Percentiles rank a stretch among this genome's conserved stretches.
Evolutionary conservation across 2,113 vertebrate species (phyloP).

Genomic region (Rhegmatorhina hoffmannsi): DNA sequence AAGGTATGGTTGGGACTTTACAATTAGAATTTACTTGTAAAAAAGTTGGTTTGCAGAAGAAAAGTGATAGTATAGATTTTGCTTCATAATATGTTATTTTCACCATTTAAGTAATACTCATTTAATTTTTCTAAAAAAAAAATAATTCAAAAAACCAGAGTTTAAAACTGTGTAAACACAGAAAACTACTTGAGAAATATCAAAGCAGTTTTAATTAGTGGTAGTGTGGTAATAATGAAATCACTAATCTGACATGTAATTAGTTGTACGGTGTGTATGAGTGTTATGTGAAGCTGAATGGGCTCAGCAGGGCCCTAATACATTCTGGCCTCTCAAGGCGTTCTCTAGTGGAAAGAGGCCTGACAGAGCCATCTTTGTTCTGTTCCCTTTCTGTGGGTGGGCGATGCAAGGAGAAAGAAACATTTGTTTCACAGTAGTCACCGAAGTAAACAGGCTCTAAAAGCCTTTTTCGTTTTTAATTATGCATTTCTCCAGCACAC

Average conservation of each 20-base stretch:
- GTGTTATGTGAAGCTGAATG: constrained; percentile 82
- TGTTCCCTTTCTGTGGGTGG: constrained; percentile 89
- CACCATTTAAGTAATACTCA: background rate
- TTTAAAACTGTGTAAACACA: constrained; percentile 80
- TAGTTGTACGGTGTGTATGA: constrained; percentile 83
- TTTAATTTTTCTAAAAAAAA: constrained; percentile 13
- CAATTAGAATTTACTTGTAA: background rate
- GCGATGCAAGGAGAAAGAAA: constrained; percentile 83
- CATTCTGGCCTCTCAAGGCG: constrained; percentile 87
- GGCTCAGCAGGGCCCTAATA: constrained; percentile 86
- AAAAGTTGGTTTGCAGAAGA: background rate
- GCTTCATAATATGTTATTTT: background rate
- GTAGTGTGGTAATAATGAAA: constrained; percentile 90
- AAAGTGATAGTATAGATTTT: background rate
- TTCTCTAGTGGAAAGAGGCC: constrained; percentile 84
- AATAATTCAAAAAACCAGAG: background rate
- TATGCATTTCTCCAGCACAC: constrained; percentile 73
- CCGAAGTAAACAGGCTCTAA: constrained; percentile 87
- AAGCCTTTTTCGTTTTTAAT: constrained; percentile 80
- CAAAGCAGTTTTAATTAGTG: constrained; percentile 92
- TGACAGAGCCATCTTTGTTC: constrained; percentile 94
- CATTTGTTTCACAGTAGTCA: constrained; percentile 88
- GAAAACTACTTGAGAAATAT: constrained; percentile 88
- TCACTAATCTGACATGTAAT: constrained; percentile 92
- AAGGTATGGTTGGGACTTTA: background rate